These are phyloP conservation scores for Gobiocypris rarus DNA, from an alignment of 2,113 vertebrate species.

Conservation along the genomic window DNA sequence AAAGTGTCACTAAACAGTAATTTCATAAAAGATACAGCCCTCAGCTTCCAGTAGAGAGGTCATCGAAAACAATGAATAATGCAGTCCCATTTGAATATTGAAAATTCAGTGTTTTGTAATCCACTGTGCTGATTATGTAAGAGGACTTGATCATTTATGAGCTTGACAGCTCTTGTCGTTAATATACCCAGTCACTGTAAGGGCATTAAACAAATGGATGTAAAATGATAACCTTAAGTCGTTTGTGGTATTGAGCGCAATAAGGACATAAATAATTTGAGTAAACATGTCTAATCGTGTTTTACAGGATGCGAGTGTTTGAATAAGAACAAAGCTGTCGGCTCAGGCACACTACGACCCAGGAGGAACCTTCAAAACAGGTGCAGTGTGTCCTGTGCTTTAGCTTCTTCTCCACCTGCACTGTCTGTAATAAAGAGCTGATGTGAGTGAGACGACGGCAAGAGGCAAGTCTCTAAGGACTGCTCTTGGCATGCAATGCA, in stretches of 20 bases:
- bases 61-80: slow-evolving; percentile 14
- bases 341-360: not conserved
- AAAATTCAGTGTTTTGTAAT: slow-evolving; percentile 35
- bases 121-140: slow-evolving; percentile 46
- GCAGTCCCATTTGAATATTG: slow-evolving; percentile 17
- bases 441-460: not conserved
- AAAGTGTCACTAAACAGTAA: not conserved
- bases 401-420: slow-evolving; percentile 10
- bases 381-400: slow-evolving; percentile 4
- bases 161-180: slow-evolving; percentile 6
- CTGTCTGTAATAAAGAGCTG: slow-evolving; percentile 6
- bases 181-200: slow-evolving; percentile 27
- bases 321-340: slow-evolving; percentile 11
- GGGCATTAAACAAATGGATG: not conserved
- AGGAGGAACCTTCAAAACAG: not conserved
- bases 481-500: slow-evolving; percentile 28
- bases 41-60: slow-evolving; percentile 2
- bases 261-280: slow-evolving; percentile 24
- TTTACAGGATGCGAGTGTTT: slow-evolving; percentile 27
- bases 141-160: slow-evolving; percentile 33
- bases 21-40: not conserved
- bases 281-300: slow-evolving; percentile 18
- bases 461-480: slow-evolving; percentile 12
- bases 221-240: not conserved
- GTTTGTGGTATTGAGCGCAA: not conserved